Percentiles rank a stretch among this genome's conserved stretches.
Evolutionary conservation across 2,888 invertebrate genomes (phyloP).

Genomic region (Cryptophagus acutangulus): DNA sequence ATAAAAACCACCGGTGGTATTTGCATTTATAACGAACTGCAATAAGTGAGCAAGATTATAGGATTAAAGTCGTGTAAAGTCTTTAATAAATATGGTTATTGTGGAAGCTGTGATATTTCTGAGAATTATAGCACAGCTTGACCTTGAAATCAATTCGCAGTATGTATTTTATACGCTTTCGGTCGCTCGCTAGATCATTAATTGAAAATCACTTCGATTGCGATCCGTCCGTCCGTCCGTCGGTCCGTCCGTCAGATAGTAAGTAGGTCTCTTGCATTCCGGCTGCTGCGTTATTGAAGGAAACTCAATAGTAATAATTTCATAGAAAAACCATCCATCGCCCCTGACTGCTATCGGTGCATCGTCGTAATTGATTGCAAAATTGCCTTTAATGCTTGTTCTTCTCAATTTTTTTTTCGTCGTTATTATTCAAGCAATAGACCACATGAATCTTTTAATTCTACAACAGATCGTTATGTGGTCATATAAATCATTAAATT

Average conservation of each 20-base stretch:
- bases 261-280: conserved; percentile 4
- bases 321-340: conserved; percentile 1
- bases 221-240: not conserved
- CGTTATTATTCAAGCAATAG: not conserved
- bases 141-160: conserved; percentile 6
- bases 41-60: conserved; percentile 9
- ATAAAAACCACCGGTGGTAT: conserved; percentile 3
- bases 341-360: not conserved
- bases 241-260: not conserved
- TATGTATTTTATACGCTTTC: conserved; percentile 16
- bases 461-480: not conserved
- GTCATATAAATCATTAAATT: not conserved
- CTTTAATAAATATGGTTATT: conserved; percentile 13
- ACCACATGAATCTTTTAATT: no score
- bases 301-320: no score
- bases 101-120: conserved; percentile 8
- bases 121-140: conserved; percentile 5
- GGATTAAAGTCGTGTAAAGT: conserved; percentile 12
- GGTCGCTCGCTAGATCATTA: conserved; percentile 14
- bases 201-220: conserved; percentile 14
- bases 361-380: conserved; percentile 1
- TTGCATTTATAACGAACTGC: conserved; percentile 10
- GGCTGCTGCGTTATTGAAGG: no score
- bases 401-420: not conserved
- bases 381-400: conserved; percentile 6